These are phyloP conservation scores for Eubasilissa splendida DNA, from an alignment of 2,888 invertebrate genomes.

Conservation along the genomic window DNA sequence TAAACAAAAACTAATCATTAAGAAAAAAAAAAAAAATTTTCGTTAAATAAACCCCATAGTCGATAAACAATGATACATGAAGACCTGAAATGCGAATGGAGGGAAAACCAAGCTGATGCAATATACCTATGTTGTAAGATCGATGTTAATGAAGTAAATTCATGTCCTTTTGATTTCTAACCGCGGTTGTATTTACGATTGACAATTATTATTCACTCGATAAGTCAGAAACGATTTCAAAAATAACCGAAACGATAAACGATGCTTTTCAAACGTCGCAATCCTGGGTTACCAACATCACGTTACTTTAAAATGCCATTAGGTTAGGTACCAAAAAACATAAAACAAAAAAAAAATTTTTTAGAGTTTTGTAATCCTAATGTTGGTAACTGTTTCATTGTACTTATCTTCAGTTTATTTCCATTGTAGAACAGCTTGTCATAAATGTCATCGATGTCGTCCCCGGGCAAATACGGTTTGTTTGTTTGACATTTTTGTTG, in stretches of 20 bases:
- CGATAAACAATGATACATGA: background rate
- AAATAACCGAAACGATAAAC: slow-evolving; percentile 1
- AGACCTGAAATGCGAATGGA: background rate
- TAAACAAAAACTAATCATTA: too few species aligned
- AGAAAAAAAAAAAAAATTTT: too few species aligned
- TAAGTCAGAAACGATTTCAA: slow-evolving; percentile 12
- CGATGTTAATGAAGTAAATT: background rate
- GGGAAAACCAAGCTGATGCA: background rate
- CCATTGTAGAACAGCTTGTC: slow-evolving; percentile 41
- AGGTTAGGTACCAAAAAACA: background rate
- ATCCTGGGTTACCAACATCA: background rate
- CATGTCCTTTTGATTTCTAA: background rate
- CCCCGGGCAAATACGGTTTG: slow-evolving; percentile 41
- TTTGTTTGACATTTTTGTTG: slow-evolving; percentile 40
- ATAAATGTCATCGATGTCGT: slow-evolving; percentile 51
- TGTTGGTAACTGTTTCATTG: slow-evolving; percentile 4
- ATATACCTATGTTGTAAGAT: background rate
- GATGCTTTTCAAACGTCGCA: background rate
- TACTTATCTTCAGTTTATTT: slow-evolving; percentile 28
- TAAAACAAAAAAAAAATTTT: background rate
- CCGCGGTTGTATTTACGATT: background rate
- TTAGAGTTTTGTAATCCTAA: background rate
- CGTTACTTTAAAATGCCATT: background rate
- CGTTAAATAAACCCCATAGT: background rate
- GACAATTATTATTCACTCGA: background rate